Base-by-base conservation (phyloP, 2,797 vertebrate species). In the Hozukius guyotensis region DNA sequence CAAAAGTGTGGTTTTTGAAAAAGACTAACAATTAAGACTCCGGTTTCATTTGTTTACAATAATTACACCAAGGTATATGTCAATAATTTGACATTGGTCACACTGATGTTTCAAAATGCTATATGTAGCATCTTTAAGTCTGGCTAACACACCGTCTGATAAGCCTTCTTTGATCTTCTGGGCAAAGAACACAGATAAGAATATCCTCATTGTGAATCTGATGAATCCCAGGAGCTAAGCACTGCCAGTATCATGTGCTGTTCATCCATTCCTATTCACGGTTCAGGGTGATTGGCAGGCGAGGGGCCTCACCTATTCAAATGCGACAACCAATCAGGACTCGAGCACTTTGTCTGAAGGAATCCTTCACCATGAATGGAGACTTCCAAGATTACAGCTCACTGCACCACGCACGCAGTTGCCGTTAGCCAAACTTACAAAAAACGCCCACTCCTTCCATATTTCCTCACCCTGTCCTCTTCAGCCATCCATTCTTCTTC, bases 241-340 rank as follows among this genome's bases (percentile, higher is more conserved):
- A 18, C 25, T 59, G 68, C 69, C 81, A 46, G 62, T 32, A 78
- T 83, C 83, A 13, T 31, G 55, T 6, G 20, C 67, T 24, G 36
- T 14, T 87, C 69, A 82, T 88, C 69, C 81, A 8, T 64, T 81
- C 67, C 76, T 53, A 75, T 84, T 88, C 83, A 81, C 36, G n/a
- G 57, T 56, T 84, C 49, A 36, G 55, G 71, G 71, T 86, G 88
- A 90, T 75, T 87, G 87, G 70, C 90, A 85, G 82, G 62, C 49
- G 6, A 29, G 49, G 67, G 65, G 72, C 63, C 57, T 81, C 53
- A 59, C 85, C 79, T 80, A 56, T 90, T 86, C 64, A 75, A 75
- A 87, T 16, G 49, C 42, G 20, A 72, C 13, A 76, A 60, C 81
- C 87, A 81, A 86, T 85, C 84, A 53, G 69, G 71, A 60, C 60